phyloP scores from a whole-genome alignment of 2,888 invertebrate species.

The Mesochorus sp. region DNA sequence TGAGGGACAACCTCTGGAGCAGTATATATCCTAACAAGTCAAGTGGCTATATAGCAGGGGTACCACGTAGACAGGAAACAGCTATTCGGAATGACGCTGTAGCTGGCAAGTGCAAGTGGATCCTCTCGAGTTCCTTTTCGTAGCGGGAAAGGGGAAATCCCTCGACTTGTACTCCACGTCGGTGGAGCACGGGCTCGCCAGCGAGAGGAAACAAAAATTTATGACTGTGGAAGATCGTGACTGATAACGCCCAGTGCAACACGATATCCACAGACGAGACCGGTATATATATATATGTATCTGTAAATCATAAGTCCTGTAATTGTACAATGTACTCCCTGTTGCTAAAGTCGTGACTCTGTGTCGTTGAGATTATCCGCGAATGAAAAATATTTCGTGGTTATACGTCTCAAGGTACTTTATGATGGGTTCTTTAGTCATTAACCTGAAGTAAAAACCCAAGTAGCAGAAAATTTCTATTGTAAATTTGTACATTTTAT shows the following conservation, averaged over 20 bases:
- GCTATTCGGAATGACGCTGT: conserved; percentile 45
- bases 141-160: conserved; percentile 1
- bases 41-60: conserved; percentile 12
- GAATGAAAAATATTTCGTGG: too few species aligned
- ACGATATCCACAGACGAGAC: conserved; percentile 16
- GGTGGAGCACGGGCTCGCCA: conserved; percentile 22
- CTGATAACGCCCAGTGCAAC: conserved; percentile 45
- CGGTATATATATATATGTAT: conserved; percentile 17
- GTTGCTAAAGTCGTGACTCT: too few species aligned
- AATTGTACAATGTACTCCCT: neutral
- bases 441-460: too few species aligned
- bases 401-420: too few species aligned
- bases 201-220: conserved; percentile 47
- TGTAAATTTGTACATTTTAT: too few species aligned
- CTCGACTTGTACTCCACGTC: neutral
- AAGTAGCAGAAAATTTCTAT: too few species aligned
- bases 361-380: too few species aligned
- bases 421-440: too few species aligned
- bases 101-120: conserved; percentile 30
- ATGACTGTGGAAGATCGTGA: conserved; percentile 53
- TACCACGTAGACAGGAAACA: conserved; percentile 45
- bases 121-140: conserved; percentile 30
- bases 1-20: too few species aligned
- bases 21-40: neutral
- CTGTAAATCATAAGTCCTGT: neutral